These are phyloP conservation scores for Smutsia temminckii DNA, from an alignment of 2,797 vertebrate genomes.

Conservation along the genomic window DNA sequence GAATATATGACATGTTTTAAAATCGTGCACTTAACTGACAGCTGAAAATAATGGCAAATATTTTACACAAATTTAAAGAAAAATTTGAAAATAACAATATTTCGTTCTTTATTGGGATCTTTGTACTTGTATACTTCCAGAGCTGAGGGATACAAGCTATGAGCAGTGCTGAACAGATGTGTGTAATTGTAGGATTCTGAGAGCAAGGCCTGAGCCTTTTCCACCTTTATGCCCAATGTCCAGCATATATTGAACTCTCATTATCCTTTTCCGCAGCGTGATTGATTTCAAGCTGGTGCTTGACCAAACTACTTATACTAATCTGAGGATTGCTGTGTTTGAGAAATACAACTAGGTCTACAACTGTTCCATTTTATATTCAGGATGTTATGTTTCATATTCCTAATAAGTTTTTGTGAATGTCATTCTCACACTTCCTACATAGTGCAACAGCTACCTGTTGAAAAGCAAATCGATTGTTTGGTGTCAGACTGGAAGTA, in stretches of 20 bases:
- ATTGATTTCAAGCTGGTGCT: background rate
- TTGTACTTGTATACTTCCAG: background rate
- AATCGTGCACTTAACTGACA: background rate
- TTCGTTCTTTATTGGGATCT: background rate
- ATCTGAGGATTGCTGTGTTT: background rate
- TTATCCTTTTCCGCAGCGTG: background rate
- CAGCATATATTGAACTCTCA: background rate
- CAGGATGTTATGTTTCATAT: background rate
- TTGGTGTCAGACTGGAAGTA: background rate
- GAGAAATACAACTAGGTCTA: background rate
- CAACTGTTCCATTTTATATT: background rate
- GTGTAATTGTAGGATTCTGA: background rate
- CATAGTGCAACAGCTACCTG: background rate
- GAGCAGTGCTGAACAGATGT: background rate
- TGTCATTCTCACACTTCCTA: background rate
- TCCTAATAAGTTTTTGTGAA: background rate
- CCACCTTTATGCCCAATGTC: background rate
- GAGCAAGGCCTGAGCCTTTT: background rate
- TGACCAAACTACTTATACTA: background rate
- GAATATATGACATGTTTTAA: constrained; percentile 22
- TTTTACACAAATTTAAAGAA: background rate
- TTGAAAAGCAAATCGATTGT: background rate
- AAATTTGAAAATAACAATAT: background rate
- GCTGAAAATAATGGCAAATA: background rate
- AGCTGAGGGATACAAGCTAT: background rate